A percentile compares a stretch with the other conserved stretches of the same genome.
These are phyloP conservation scores for Maniola hyperantus DNA, from an alignment of 2,888 invertebrate species.

Conservation along the genomic window DNA sequence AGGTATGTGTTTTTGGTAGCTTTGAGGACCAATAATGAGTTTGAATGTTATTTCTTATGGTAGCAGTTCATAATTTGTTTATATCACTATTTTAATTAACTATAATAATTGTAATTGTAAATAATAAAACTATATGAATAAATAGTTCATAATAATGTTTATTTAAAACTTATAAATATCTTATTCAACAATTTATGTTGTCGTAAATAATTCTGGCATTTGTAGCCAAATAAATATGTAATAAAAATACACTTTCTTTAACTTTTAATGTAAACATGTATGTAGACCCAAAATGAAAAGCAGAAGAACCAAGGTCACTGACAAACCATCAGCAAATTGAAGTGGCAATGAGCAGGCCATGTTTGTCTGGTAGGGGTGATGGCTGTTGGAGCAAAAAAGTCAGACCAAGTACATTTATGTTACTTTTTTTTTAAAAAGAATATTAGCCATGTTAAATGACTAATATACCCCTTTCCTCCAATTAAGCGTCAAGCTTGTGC, in stretches of 20 bases:
- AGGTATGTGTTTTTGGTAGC: conserved; percentile 72
- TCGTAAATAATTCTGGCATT: conserved; percentile 40
- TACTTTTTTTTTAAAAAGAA: no score
- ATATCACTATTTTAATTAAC: conserved; percentile 69
- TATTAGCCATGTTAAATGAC: no score
- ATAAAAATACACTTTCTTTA: conserved; percentile 34
- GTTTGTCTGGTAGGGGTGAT: no score
- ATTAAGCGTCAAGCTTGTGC: no score
- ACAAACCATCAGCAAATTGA: no score
- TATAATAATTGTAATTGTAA: conserved; percentile 67
- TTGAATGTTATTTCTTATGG: conserved; percentile 73
- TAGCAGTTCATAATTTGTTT: conserved; percentile 75
- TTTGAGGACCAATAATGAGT: conserved; percentile 79
- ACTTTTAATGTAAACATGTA: conserved; percentile 30
- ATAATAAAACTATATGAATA: conserved; percentile 79
- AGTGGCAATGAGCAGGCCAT: no score
- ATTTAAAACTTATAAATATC: conserved; percentile 47
- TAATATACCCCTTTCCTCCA: no score
- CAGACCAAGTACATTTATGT: no score
- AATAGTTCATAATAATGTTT: conserved; percentile 55
- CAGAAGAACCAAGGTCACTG: no score
- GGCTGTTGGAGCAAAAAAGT: no score
- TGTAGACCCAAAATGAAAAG: no score
- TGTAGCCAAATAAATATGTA: conserved; percentile 40
- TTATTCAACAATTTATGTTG: conserved; percentile 42